Percentiles rank a stretch among this genome's conserved stretches.
phyloP scores from a whole-genome alignment of 2,888 invertebrate species.

The Caenorhabditis wallacei region DNA sequence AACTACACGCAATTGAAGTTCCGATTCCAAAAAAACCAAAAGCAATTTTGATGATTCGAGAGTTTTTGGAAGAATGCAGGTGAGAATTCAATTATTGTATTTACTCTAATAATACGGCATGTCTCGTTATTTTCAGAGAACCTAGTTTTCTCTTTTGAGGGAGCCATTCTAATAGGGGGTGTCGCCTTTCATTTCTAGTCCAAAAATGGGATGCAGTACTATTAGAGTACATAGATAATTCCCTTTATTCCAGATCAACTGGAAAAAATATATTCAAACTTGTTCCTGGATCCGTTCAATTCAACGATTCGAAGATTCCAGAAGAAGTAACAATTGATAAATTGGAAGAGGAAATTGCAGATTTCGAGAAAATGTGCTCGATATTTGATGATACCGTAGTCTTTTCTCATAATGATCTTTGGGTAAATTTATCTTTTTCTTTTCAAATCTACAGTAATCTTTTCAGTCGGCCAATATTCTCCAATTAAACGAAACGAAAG shows the following conservation, averaged over 20 bases:
- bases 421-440: too few species aligned
- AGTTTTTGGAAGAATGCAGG: constrained; percentile 32
- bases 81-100: not conserved
- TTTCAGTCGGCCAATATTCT: constrained; percentile 38
- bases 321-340: constrained; percentile 16
- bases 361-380: constrained; percentile 25
- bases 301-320: constrained; percentile 7
- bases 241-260: constrained; percentile 7
- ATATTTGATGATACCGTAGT: constrained; percentile 25
- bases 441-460: not conserved
- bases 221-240: too few species aligned
- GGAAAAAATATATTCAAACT: constrained; percentile 10
- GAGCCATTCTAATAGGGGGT: too few species aligned
- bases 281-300: constrained; percentile 19
- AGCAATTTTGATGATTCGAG: constrained; percentile 33
- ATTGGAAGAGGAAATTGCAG: constrained; percentile 15
- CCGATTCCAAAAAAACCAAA: constrained; percentile 35
- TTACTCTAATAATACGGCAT: too few species aligned
- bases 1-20: constrained; percentile 36
- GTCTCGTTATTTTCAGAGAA: too few species aligned
- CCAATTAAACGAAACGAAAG: constrained; percentile 21
- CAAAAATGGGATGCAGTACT: too few species aligned
- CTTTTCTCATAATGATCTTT: constrained; percentile 32
- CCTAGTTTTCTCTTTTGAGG: too few species aligned
- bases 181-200: too few species aligned